Evolutionary conservation across 2,113 vertebrate genomes (phyloP).

Genomic region (Forbesichthys papilliferus): DNA sequence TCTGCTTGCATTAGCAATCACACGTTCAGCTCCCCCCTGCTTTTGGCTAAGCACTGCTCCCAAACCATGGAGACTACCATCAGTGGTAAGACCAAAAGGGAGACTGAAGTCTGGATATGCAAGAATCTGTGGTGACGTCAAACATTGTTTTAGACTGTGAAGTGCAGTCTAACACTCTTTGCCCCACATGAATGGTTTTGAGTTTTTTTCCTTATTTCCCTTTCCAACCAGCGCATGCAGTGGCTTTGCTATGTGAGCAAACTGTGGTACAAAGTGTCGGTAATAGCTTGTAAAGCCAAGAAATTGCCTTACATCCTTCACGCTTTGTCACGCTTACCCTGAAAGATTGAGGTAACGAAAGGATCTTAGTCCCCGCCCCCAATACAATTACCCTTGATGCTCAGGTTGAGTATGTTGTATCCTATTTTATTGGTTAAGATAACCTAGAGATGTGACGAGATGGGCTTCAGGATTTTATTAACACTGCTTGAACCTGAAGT

Average conservation of each 20-base stretch:
- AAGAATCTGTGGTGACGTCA: not conserved
- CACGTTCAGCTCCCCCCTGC: not conserved
- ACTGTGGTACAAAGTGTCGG: conserved; percentile 15
- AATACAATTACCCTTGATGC: too few relatives aligned
- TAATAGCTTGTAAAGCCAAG: conserved; percentile 25
- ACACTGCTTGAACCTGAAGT: too few relatives aligned
- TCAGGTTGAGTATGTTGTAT: too few relatives aligned
- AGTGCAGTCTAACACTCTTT: conserved; percentile 18
- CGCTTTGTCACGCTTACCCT: not conserved
- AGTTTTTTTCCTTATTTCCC: not conserved
- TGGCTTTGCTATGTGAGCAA: conserved; percentile 9
- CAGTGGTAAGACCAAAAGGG: conserved; percentile 4
- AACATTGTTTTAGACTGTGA: conserved; percentile 1
- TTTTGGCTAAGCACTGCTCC: conserved; percentile 23
- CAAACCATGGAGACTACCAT: conserved; percentile 5
- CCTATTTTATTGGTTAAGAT: not conserved
- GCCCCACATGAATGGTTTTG: not conserved
- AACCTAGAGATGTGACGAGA: too few relatives aligned
- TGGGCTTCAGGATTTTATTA: too few relatives aligned
- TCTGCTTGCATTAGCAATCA: conserved; percentile 6
- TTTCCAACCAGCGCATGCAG: conserved; percentile 9
- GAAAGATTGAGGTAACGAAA: too few relatives aligned
- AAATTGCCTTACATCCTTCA: conserved; percentile 18
- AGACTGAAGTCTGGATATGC: conserved; percentile 8
- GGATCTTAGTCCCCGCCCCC: too few relatives aligned